Conservation (phyloP, 2,797 vertebrate genomes). For the Tragopan temminckii region DNA sequence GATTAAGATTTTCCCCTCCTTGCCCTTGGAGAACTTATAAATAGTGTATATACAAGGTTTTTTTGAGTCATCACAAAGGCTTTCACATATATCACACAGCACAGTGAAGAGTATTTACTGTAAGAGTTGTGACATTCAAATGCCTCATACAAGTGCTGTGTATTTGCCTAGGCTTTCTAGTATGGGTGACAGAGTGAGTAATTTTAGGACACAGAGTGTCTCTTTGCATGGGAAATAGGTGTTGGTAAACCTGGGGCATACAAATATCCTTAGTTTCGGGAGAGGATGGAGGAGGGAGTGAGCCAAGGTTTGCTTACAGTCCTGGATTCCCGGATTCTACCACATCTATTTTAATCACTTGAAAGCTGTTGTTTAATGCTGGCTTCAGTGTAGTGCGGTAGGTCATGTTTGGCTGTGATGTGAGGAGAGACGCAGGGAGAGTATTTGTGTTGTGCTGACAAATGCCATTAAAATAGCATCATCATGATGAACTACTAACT, state of each 20-base stretch:
- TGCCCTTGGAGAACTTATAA: neutral
- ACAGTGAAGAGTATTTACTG: neutral
- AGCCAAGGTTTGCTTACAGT: neutral
- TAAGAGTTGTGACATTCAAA: neutral
- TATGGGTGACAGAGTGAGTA: neutral
- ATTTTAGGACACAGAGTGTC: neutral
- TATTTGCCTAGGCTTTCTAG: neutral
- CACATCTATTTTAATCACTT: neutral
- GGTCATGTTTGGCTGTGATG: neutral
- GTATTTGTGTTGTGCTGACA: neutral
- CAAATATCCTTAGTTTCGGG: neutral
- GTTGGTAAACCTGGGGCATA: neutral
- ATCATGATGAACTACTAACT: neutral
- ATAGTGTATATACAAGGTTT: neutral
- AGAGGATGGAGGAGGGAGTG: neutral
- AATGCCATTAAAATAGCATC: neutral
- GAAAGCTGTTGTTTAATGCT: neutral
- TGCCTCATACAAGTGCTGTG: neutral
- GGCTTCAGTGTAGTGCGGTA: neutral
- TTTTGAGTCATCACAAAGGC: neutral
- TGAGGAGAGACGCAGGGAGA: rapidly evolving
- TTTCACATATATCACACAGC: neutral
- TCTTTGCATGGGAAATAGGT: neutral
- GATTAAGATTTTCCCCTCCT: neutral
- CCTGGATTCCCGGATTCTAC: neutral